Evolutionary conservation across 2,888 invertebrate genomes (phyloP), one percentile per base, ranked within the genome.

Genomic region (Caenorhabditis sinica): DNA sequence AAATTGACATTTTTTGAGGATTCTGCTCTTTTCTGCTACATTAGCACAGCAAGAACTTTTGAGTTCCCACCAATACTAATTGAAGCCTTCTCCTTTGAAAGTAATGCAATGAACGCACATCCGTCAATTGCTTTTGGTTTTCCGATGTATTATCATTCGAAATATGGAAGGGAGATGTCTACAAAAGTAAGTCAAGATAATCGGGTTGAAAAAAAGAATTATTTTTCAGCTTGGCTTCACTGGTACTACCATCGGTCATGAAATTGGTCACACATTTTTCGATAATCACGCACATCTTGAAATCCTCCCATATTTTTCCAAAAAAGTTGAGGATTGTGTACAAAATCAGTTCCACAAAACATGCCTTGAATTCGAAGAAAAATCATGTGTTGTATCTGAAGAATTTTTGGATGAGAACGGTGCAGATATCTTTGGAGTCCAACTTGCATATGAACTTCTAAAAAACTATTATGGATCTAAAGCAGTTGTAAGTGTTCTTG

Each of bases 361-460:
- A 30, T 79, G 79, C 20, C 9, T 1, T 0, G 53, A 63, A 28
- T 79, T 20, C 17, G 53, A 53, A 51, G 79, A 79, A 33, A 20
- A 36, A 0, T 77, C 77, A 0, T 77, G 77, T 43, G 36, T 4
- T 0, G 61, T 61, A 20, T 23, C 6, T 8, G 15, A 51, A 2
- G 13, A 25, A 8, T 56, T 63, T 15, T 1, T 79, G 8, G 71
- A 79, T 8, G 79, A 79, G 2, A 71, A 79, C 9, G 79, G 79
- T 9, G 79, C 79, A 15, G 79, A 79, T 56, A 36, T 71, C 25
- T 61, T 79, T 36, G 79, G 71, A 3, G 1, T 71, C 1, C 79
- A 79, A 56, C 4, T 79, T 0, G 71, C 79, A 6, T 63, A 79
- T 33, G 8, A 60, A 17, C 36, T 63, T 20, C 15, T 71, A 20